phyloP scores from a whole-genome alignment of 2,113 vertebrate genomes.

The Nibea albiflora region DNA sequence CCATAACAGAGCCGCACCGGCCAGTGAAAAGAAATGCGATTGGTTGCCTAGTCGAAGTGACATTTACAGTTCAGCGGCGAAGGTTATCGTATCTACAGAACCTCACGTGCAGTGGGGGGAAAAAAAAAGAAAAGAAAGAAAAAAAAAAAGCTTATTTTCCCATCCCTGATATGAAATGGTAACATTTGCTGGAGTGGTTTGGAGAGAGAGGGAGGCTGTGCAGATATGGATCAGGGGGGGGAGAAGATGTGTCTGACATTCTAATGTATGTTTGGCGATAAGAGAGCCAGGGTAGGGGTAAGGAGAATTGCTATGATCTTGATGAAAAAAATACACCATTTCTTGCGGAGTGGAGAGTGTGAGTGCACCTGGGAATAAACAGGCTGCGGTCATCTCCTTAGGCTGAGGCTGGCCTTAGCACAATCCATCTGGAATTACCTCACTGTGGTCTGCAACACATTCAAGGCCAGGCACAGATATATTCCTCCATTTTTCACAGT shows the following conservation, averaged over 20 bases:
- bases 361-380: slow-evolving; percentile 48
- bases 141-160: slow-evolving; percentile 54
- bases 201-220: slow-evolving; percentile 22
- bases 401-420: slow-evolving; percentile 46
- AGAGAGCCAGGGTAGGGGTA: slow-evolving; percentile 21
- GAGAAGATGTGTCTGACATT: slow-evolving; percentile 74
- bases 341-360: slow-evolving; percentile 36
- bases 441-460: slow-evolving; percentile 33
- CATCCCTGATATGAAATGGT: slow-evolving; percentile 72
- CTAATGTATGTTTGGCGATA: slow-evolving; percentile 69
- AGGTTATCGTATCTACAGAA: slow-evolving; percentile 75
- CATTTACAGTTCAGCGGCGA: slow-evolving; percentile 73
- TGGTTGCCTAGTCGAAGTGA: slow-evolving; percentile 61
- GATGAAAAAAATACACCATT: slow-evolving; percentile 43
- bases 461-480: neutral
- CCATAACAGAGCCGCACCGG: slow-evolving; percentile 46
- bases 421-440: slow-evolving; percentile 55
- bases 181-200: slow-evolving; percentile 76
- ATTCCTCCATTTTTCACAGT: slow-evolving; percentile 1
- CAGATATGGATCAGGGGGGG: slow-evolving; percentile 67
- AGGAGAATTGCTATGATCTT: slow-evolving; percentile 42
- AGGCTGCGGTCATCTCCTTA: slow-evolving; percentile 48
- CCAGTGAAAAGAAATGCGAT: slow-evolving; percentile 40
- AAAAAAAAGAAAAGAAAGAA: too few species aligned
- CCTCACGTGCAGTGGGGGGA: slow-evolving; percentile 41